These are phyloP conservation scores for Amphibalanus amphitrite DNA, from an alignment of 1,140 invertebrate species.

Conservation along the genomic window DNA sequence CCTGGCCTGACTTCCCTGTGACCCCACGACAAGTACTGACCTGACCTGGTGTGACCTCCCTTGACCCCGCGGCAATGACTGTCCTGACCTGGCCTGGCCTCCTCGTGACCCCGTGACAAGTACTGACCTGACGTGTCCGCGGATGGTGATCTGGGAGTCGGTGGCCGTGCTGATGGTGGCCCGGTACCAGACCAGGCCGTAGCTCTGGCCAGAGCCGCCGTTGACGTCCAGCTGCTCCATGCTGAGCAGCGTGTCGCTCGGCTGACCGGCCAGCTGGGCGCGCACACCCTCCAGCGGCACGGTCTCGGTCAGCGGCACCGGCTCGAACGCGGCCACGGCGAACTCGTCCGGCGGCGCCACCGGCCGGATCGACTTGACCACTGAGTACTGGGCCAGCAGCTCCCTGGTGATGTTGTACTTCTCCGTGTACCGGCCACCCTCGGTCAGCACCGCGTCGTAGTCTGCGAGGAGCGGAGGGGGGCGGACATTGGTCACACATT, in stretches of 20 bases:
- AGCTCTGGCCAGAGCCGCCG: conserved; percentile 34
- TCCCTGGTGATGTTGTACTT: conserved; percentile 28
- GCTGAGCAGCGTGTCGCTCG: conserved; percentile 7
- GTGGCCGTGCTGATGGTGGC: conserved; percentile 19
- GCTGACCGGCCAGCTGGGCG: conserved; percentile 9
- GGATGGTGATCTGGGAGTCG: conserved; percentile 24
- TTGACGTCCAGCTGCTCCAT: conserved; percentile 43
- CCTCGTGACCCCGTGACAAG: background rate
- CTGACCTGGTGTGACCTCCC: no score
- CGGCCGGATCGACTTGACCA: background rate
- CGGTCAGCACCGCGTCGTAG: conserved; percentile 34
- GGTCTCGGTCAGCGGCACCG: conserved; percentile 19
- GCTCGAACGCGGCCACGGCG: conserved; percentile 22
- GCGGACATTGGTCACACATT: no score
- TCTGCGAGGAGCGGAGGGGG: conserved; percentile 21
- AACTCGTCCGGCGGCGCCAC: conserved; percentile 22
- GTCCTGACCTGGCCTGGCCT: background rate
- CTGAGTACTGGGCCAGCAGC: conserved; percentile 15
- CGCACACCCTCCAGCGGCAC: conserved; percentile 18
- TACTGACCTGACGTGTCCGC: conserved; percentile 25
- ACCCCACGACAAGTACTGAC: no score
- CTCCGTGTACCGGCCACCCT: conserved; percentile 27
- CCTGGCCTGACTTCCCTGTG: no score
- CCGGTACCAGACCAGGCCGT: conserved; percentile 38
- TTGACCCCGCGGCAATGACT: no score